Evolutionary conservation across 1,140 invertebrate species (phyloP).

Genomic region (Coenobita brevimanus): DNA sequence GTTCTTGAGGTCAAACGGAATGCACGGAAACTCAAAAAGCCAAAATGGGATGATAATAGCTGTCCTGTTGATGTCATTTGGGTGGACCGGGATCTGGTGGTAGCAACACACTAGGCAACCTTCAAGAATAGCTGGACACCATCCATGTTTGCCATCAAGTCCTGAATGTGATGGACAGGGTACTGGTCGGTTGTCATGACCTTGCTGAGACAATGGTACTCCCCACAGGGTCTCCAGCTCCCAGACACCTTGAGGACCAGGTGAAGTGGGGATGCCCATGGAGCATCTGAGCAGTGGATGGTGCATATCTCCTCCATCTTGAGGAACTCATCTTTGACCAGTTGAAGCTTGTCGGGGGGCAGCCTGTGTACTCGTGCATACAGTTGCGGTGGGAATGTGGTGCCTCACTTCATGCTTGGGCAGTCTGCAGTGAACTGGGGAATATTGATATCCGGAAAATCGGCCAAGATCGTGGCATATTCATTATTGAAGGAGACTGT

Average conservation of each 20-base stretch:
- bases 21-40: too few relatives aligned
- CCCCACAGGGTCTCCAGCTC: constrained; percentile 72
- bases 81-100: too few relatives aligned
- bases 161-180: too few relatives aligned
- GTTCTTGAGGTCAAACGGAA: constrained; percentile 75
- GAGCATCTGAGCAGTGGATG: constrained; percentile 58
- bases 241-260: constrained; percentile 68
- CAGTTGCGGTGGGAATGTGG: constrained; percentile 10
- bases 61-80: too few relatives aligned
- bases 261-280: constrained; percentile 67
- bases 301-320: constrained; percentile 59
- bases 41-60: too few relatives aligned
- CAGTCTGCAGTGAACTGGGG: background rate
- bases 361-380: constrained; percentile 70
- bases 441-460: background rate
- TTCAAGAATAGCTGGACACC: too few relatives aligned
- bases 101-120: too few relatives aligned
- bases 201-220: too few relatives aligned
- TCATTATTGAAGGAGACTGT: too few relatives aligned
- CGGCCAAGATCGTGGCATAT: too few relatives aligned
- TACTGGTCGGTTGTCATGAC: too few relatives aligned
- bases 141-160: constrained; percentile 35
- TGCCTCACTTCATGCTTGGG: constrained; percentile 2
- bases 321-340: constrained; percentile 69
- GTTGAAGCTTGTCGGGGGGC: constrained; percentile 66